Conservation (phyloP, 2,113 vertebrate genomes). For the Tympanuchus pallidicinctus region DNA sequence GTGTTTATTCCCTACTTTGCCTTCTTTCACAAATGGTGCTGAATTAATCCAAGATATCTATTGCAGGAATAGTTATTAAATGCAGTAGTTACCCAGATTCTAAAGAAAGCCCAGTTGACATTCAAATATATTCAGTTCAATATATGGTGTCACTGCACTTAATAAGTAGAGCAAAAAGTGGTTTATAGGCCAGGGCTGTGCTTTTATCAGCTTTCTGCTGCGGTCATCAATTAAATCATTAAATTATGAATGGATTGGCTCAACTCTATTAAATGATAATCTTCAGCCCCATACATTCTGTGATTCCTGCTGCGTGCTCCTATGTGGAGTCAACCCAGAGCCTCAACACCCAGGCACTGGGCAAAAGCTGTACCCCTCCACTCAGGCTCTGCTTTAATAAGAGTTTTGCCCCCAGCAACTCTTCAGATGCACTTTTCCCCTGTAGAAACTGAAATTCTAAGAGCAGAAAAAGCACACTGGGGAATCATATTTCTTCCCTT, state of each 20-base stretch:
- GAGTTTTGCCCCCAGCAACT: background rate
- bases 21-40: background rate
- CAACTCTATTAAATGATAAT: slow-evolving; percentile 34
- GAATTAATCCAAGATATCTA: background rate
- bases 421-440: background rate
- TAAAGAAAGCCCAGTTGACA: slow-evolving; percentile 6
- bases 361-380: background rate
- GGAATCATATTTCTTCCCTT: background rate
- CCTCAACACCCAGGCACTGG: background rate
- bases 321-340: background rate
- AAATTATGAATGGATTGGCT: slow-evolving; percentile 69
- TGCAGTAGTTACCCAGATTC: slow-evolving; percentile 19
- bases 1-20: background rate
- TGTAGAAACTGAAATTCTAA: background rate
- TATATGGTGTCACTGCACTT: slow-evolving; percentile 55
- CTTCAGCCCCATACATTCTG: slow-evolving; percentile 1
- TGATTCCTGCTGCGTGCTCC: background rate
- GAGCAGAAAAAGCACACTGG: background rate
- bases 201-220: slow-evolving; percentile 38
- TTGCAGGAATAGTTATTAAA: background rate
- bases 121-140: background rate
- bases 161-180: slow-evolving; percentile 57
- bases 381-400: background rate
- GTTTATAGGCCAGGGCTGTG: slow-evolving; percentile 51
- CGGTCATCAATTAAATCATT: slow-evolving; percentile 71